Evolutionary conservation across 92 coral and sea anemone genomes (phyloP), one percentile per base, ranked within the genome.

Genomic region (Epizoanthus ramosus): DNA sequence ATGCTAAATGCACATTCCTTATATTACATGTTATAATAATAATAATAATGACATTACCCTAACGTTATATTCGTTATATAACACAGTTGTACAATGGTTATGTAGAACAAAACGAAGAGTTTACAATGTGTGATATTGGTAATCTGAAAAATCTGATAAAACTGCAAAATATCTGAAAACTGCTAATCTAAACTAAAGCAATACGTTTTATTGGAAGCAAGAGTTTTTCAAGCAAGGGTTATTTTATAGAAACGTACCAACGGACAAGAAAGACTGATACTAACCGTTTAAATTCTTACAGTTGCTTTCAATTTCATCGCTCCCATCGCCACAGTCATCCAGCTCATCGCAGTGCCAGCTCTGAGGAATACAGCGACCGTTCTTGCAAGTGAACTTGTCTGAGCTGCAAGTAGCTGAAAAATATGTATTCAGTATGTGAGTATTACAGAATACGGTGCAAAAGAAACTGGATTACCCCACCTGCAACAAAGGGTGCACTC

Each of bases 281-380:
- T 23, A 83, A 87, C 81, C 33, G 24, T 39, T 6, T n/a, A 31
- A 18, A n/a, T 12, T 2, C 33, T 50, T 73, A 25, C 94, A 91
- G 63, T 85, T 31, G 3, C 57, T 70, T 79, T 28, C 31, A 28
- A 28, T 28, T 2, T 93, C 95, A 56, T 93, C 98, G 0, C 74
- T 31, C 16, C 71, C 47, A 45, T 89, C 95, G 0, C 84, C 84
- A 61, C 95, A 93, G 86, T 93, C 95, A 12, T 63, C 39, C 0
- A 74, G 18, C 0, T 68, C 81, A 75, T 93, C 95, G n/a, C 98
- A 93, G 63, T 70, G 64, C 93, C 92, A 93, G 0, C 70, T 74
- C 0, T 75, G 56, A 14, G 74, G 0, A 81, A 93, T 88, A 58
- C 98, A 93, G 6, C 80, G 80, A 4, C 81, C 84, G 57, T 80